Conservation (phyloP, 1,140 invertebrate species). For the Myzus persicae region DNA sequence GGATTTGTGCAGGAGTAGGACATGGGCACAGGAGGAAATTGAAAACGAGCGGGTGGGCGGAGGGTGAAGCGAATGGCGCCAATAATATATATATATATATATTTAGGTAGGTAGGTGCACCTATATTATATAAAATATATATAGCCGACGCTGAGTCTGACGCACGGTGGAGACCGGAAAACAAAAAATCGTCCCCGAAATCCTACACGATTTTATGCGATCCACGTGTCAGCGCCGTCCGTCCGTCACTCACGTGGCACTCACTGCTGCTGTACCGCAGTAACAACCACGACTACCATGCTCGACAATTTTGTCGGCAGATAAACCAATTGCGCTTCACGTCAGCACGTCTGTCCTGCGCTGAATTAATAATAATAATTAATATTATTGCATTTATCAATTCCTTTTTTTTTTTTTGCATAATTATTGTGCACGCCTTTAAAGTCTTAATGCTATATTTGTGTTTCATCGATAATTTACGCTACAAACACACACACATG, state of each 20-base stretch:
- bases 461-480: neutral
- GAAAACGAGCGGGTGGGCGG: neutral
- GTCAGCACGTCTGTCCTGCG: neutral
- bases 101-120: too few species aligned
- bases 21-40: neutral
- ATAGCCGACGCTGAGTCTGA: neutral
- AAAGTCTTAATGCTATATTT: neutral
- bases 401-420: too few species aligned
- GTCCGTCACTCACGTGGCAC: neutral
- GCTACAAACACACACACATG: too few species aligned
- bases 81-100: neutral
- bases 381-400: too few species aligned
- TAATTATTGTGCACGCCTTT: neutral
- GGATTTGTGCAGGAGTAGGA: too few species aligned
- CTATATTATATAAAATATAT: neutral
- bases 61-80: too few species aligned
- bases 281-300: neutral
- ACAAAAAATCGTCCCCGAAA: neutral
- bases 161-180: neutral
- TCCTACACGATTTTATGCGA: neutral
- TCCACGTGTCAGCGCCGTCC: neutral
- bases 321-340: neutral
- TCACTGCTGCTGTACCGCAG: neutral
- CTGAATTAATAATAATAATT: neutral
- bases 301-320: neutral